Conservation (phyloP, 2,888 invertebrate species). For the Neoscelio sp. region DNA sequence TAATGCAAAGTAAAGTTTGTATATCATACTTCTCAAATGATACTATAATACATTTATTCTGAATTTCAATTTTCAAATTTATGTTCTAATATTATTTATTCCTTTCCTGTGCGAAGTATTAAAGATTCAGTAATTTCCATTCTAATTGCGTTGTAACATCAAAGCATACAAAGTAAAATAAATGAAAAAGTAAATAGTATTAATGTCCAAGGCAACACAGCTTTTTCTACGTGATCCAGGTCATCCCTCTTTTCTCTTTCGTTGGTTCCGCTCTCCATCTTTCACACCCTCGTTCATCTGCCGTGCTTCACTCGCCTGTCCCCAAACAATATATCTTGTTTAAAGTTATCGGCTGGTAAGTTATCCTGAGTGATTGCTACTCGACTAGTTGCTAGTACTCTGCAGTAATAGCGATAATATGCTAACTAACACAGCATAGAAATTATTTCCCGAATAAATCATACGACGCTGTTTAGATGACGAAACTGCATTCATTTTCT, state of each 20-base stretch:
- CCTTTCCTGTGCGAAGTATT: background rate
- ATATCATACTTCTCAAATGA: no score
- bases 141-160: conserved; percentile 23
- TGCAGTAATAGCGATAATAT: conserved; percentile 46
- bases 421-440: conserved; percentile 32
- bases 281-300: conserved; percentile 58
- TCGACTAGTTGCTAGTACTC: conserved; percentile 34
- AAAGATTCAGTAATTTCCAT: conserved; percentile 12
- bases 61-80: no score
- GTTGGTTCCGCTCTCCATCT: conserved; percentile 57
- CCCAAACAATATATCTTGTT: conserved; percentile 74
- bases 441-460: conserved; percentile 29
- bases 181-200: conserved; percentile 50
- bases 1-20: no score
- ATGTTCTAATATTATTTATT: no score
- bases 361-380: conserved; percentile 76
- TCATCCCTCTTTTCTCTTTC: conserved; percentile 59
- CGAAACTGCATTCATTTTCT: conserved; percentile 8
- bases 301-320: conserved; percentile 55
- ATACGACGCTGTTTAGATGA: conserved; percentile 2
- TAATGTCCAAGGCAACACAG: conserved; percentile 27
- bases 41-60: no score
- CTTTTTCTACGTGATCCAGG: conserved; percentile 54
- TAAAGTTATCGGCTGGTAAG: conserved; percentile 77
- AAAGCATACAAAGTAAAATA: conserved; percentile 42